These are phyloP conservation scores for Rousettus madagascariensis DNA, from an alignment of 2,797 vertebrate genomes.

Conservation along the genomic window DNA sequence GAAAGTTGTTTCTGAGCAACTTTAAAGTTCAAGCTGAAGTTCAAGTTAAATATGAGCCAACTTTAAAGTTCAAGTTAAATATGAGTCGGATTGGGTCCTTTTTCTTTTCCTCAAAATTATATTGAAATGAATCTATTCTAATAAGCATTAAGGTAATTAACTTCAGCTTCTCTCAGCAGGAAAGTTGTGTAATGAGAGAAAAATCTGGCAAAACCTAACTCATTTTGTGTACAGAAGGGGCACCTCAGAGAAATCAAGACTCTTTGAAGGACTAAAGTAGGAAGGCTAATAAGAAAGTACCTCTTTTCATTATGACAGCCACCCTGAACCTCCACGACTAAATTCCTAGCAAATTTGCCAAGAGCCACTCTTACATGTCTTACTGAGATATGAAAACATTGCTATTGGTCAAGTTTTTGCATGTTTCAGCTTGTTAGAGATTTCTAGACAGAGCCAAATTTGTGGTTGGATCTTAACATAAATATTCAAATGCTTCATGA, in stretches of 20 bases:
- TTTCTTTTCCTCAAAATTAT: background rate
- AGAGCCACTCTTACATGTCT: background rate
- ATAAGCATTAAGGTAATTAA: background rate
- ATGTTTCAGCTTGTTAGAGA: background rate
- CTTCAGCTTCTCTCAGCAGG: background rate
- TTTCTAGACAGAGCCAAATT: background rate
- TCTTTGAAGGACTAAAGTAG: background rate
- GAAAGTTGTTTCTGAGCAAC: background rate
- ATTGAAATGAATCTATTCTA: background rate
- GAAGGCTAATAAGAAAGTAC: background rate
- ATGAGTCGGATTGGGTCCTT: background rate
- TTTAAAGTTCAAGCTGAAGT: background rate
- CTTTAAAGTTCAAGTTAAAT: background rate
- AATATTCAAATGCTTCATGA: background rate
- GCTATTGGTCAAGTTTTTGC: background rate
- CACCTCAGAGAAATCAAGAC: background rate
- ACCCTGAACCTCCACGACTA: background rate
- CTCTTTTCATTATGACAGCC: background rate
- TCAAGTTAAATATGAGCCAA: background rate
- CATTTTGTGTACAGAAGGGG: background rate
- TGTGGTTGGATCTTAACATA: background rate
- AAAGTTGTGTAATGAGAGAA: background rate
- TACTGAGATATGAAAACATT: constrained; percentile 22
- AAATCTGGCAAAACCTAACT: background rate
- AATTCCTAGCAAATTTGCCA: background rate